Base-by-base conservation (phyloP, 1,140 invertebrate species). In the Oedothorax gibbosus region DNA sequence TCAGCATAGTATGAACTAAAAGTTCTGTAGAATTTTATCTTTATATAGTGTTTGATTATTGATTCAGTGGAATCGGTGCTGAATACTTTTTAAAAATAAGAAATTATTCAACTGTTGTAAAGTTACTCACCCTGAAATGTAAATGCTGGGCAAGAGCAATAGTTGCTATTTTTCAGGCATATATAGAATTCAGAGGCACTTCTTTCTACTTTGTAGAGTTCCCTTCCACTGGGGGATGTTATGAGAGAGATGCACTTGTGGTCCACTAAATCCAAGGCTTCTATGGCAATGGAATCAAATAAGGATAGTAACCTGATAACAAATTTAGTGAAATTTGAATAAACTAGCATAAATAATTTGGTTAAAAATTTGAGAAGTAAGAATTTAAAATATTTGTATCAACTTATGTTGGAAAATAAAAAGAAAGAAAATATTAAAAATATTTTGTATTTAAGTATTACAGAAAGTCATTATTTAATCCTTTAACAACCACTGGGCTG, bases 211-310 rank as follows among this genome's bases (percentile, higher is more conserved):
- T 78, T 65, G 35, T 78, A 85, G 2, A 85, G 56, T 21, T 77
- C 73, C 54, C 83, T 76, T 20, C 83, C 83, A 78, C 83, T 85
- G 11, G 73, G 65, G 18, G 83, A 85, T 7, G 12, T 53, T 21
- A 85, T 78, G 18, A 53, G 83, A 0, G 49, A 20, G 2, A 85
- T 60, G 15, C 83, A 77, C 49, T 57, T 20, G 18, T 64, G 62
- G 72, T 85, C 83, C 15, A 85, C 20, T 20, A 85, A 64, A 62
- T 85, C 83, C 49, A 85, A 71, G 21, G 83, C 83, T 71, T 85
- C 73, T 10, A n/a, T 20, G 11, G 66, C 73, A 60, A 62, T 78
- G 35, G 35, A 76, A 53, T 78, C 83, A 78, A 85, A 85, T 20
- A 85, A 50, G 71, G 62, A 85, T 62, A 60, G 71, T 35, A 85